A percentile compares a stretch with the other conserved stretches of the same genome.
Evolutionary conservation across 2,888 invertebrate genomes (phyloP).

Genomic region (Monoplex corrugatus): DNA sequence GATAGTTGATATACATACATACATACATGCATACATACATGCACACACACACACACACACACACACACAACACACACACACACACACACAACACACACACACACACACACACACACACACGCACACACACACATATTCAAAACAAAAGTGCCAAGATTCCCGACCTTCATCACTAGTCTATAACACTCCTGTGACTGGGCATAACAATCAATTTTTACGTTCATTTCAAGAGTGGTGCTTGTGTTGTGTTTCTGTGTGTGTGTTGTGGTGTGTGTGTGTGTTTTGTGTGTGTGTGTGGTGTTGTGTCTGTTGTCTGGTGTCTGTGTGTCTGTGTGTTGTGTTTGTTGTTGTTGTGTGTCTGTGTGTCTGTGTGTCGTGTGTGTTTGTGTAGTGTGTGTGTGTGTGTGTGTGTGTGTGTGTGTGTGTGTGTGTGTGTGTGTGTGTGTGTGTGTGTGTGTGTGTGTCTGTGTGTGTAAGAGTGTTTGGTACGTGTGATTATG

Average conservation of each 20-base stretch:
- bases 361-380: not conserved
- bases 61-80: not conserved
- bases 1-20: not conserved
- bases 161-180: not conserved
- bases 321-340: slow-evolving; percentile 2
- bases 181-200: too few relatives aligned
- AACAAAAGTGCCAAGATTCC: too few relatives aligned
- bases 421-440: slow-evolving; percentile 13
- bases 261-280: not conserved
- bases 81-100: not conserved
- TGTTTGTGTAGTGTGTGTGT: not conserved
- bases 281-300: not conserved
- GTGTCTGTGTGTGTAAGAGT: too few relatives aligned
- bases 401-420: not conserved
- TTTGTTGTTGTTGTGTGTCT: not conserved
- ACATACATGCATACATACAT: not conserved
- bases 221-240: not conserved
- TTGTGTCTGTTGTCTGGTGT: not conserved
- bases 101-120: not conserved
- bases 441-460: not conserved
- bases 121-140: not conserved
- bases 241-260: not conserved
- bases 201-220: too few relatives aligned
- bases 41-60: not conserved
- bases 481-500: not conserved